These are phyloP conservation scores for Oncopeltus fasciatus DNA, from an alignment of 1,140 invertebrate species.

Conservation along the genomic window DNA sequence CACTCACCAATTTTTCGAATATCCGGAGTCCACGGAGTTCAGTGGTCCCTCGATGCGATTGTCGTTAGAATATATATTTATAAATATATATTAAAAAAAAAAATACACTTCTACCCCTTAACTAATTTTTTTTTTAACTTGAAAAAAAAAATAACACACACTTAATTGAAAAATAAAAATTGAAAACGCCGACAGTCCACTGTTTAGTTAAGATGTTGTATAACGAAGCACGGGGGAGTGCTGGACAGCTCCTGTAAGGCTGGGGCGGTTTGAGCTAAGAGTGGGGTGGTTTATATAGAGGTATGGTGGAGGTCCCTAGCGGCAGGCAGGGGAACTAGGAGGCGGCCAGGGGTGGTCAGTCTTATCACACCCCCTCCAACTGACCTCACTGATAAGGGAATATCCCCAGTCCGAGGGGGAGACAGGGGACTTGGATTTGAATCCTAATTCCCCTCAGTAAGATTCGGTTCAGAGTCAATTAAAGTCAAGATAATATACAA, in stretches of 20 bases:
- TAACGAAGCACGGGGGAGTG: neutral
- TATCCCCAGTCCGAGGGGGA: no score
- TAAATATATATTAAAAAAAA: neutral
- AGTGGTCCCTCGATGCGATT: neutral
- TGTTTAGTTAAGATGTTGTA: neutral
- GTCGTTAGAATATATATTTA: no score
- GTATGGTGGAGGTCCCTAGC: neutral
- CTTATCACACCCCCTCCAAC: no score
- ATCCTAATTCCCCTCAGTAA: no score
- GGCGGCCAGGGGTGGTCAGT: no score
- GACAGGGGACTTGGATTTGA: no score
- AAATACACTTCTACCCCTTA: neutral
- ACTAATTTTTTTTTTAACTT: no score
- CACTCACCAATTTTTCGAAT: neutral
- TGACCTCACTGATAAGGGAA: no score
- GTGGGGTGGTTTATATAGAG: neutral
- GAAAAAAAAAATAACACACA: neutral
- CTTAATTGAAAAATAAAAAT: neutral
- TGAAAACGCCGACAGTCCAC: neutral
- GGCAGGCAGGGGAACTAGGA: no score
- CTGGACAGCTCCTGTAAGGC: neutral
- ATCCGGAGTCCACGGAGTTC: neutral
- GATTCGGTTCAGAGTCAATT: no score
- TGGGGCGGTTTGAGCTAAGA: neutral
- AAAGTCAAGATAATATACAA: no score